Evolutionary conservation across 2,888 invertebrate species (phyloP).

Genomic region (Lepidocyrtoides sp.): DNA sequence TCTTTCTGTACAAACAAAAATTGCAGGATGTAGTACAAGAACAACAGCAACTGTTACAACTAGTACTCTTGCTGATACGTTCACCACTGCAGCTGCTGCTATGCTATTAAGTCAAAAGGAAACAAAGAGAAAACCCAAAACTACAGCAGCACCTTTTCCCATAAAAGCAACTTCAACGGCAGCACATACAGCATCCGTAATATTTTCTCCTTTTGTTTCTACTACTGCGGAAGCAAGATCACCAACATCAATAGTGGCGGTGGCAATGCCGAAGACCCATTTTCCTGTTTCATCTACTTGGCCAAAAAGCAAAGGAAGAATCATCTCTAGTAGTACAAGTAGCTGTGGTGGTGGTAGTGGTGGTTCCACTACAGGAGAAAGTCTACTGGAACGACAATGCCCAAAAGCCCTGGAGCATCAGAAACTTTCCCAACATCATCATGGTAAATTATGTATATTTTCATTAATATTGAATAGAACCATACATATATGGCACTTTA

Average conservation of each 20-base stretch:
- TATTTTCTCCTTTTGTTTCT: slow-evolving; percentile 52
- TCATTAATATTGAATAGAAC: slow-evolving; percentile 83
- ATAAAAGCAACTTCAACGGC: not conserved
- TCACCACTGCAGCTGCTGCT: not conserved
- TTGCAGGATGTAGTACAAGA: slow-evolving; percentile 15
- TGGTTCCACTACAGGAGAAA: slow-evolving; percentile 55
- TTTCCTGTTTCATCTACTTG: slow-evolving; percentile 46
- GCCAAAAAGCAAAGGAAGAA: slow-evolving; percentile 27
- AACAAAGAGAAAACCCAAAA: not conserved
- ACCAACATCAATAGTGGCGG: not conserved
- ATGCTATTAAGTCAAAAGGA: slow-evolving; percentile 9
- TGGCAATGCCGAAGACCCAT: not conserved
- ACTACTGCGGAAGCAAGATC: not conserved
- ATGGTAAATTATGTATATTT: slow-evolving; percentile 84
- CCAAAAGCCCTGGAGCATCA: slow-evolving; percentile 80
- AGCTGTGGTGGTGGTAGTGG: not conserved
- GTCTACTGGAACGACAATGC: slow-evolving; percentile 70
- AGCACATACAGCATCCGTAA: not conserved
- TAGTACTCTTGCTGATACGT: slow-evolving; percentile 1
- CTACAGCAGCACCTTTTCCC: slow-evolving; percentile 18
- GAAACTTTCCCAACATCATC: slow-evolving; percentile 82
- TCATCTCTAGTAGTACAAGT: slow-evolving; percentile 11
- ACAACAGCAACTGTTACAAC: slow-evolving; percentile 7
- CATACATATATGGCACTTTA: not conserved
- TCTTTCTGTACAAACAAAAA: not conserved